Evolutionary conservation across 2,888 invertebrate genomes (phyloP).

Genomic region (Theodoxus fluviatilis): DNA sequence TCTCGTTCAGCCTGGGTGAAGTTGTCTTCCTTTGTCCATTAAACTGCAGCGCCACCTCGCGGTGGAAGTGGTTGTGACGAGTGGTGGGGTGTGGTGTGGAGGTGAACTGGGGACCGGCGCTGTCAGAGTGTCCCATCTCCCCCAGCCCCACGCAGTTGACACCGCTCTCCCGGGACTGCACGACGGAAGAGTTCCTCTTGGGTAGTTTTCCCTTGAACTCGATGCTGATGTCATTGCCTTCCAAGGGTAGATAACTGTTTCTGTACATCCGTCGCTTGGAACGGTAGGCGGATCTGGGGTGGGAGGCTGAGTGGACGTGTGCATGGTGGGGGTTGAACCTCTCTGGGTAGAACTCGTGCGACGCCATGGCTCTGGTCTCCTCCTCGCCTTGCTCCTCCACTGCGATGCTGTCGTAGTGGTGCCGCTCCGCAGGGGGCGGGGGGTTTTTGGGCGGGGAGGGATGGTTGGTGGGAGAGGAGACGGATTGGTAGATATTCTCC

Average conservation of each 20-base stretch:
- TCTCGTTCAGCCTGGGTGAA: not conserved
- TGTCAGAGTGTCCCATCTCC: constrained; percentile 28
- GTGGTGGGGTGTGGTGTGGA: constrained; percentile 4
- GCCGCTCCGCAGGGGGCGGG: no score
- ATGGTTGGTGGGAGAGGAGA: no score
- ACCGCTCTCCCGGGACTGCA: constrained; percentile 57
- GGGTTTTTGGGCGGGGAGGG: no score
- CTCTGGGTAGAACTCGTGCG: no score
- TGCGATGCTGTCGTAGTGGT: no score
- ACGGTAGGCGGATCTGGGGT: constrained; percentile 29
- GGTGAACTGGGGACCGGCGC: constrained; percentile 17
- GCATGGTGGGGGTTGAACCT: no score
- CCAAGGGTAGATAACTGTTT: constrained; percentile 35
- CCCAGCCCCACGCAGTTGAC: constrained; percentile 59
- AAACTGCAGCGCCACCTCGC: no score
- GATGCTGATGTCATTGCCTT: constrained; percentile 47
- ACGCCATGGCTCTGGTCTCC: no score
- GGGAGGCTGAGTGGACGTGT: no score
- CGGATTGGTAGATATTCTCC: no score
- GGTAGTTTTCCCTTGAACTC: constrained; percentile 55
- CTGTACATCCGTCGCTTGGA: constrained; percentile 33
- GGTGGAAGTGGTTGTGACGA: no score
- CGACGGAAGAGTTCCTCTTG: constrained; percentile 46
- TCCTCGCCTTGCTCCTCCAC: no score
- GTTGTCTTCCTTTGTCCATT: constrained; percentile 18